Percentiles rank a stretch among this genome's conserved stretches.
Evolutionary conservation across 2,113 vertebrate species (phyloP).

Genomic region (Ictalurus punctatus): DNA sequence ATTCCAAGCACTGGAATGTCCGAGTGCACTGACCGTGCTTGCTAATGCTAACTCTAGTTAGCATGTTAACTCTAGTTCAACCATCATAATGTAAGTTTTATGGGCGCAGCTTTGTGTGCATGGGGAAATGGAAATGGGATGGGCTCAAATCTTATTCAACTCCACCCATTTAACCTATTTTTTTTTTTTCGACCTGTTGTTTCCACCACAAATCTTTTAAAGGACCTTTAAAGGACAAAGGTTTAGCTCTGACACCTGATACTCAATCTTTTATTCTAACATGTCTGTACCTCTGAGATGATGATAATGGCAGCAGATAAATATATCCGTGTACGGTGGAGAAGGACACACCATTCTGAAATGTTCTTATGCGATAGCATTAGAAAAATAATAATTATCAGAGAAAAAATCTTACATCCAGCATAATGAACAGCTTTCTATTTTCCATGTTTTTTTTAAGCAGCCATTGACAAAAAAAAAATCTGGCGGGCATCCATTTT

Average conservation of each 20-base stretch:
- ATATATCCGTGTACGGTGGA: neutral
- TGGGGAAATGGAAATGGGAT: neutral
- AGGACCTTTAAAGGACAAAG: neutral
- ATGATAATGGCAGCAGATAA: neutral
- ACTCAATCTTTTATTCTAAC: neutral
- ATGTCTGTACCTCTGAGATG: neutral
- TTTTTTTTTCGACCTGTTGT: neutral
- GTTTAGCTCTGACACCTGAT: neutral
- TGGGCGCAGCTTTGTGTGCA: neutral
- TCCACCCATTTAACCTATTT: neutral
- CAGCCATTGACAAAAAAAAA: neutral
- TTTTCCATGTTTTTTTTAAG: neutral
- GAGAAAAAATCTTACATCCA: neutral
- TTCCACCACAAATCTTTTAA: neutral
- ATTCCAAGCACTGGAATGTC: neutral
- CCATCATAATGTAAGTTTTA: neutral
- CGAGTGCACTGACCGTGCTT: neutral
- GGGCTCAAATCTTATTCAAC: neutral
- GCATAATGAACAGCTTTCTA: neutral
- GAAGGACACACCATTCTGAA: neutral
- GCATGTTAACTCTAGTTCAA: neutral
- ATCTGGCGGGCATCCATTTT: neutral
- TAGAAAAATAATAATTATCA: neutral
- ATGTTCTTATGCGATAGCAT: neutral
- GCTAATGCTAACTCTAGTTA: neutral